Conservation (phyloP, 2,888 invertebrate genomes). For the Xylocampa areola region DNA sequence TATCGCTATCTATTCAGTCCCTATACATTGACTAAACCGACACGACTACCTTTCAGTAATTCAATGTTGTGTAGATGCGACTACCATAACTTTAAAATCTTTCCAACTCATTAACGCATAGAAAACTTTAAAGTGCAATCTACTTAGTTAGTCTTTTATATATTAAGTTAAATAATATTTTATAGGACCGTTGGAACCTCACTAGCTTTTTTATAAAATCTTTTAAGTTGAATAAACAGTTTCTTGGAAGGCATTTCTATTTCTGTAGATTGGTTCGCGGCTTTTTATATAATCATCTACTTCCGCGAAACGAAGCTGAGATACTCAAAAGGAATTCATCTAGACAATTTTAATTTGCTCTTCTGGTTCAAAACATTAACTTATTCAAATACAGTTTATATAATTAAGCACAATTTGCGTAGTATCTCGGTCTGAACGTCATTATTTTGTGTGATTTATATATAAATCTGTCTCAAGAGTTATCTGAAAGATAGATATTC, state of each 20-base stretch:
- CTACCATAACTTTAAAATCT: no score
- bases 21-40: no score
- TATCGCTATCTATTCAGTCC: no score
- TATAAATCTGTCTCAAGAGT: constrained; percentile 22
- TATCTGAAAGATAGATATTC: constrained; percentile 13
- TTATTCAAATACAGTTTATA: neutral
- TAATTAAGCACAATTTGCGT: neutral
- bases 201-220: no score
- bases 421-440: neutral
- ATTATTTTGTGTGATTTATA: constrained; percentile 15
- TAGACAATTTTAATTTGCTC: neutral
- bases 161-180: no score
- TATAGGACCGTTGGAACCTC: no score
- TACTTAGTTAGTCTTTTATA: no score
- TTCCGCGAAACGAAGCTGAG: neutral
- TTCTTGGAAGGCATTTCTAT: neutral
- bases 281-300: neutral
- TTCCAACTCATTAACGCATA: no score
- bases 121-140: no score
- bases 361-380: constrained; percentile 3
- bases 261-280: neutral
- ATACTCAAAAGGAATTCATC: constrained; percentile 5
- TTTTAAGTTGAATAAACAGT: neutral
- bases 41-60: no score
- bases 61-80: no score